Percentiles rank a stretch among this genome's conserved stretches.
phyloP scores from a whole-genome alignment of 2,888 invertebrate genomes.

The Mimachlamys varia region DNA sequence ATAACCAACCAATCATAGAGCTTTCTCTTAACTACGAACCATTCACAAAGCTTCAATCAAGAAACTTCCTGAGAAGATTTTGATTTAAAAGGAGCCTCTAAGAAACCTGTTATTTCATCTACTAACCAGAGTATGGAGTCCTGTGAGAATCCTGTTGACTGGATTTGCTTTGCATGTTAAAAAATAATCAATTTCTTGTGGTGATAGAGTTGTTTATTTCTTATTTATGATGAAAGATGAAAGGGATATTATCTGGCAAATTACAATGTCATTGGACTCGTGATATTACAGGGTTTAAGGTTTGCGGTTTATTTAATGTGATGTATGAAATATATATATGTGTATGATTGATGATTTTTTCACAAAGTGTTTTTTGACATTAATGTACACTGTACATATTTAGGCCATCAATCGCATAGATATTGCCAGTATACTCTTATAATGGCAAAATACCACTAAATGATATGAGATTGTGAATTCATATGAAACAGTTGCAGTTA shows the following conservation, averaged over 20 bases:
- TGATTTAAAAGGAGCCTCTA: background rate
- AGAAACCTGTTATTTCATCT: background rate
- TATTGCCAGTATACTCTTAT: too few relatives aligned
- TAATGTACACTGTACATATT: too few relatives aligned
- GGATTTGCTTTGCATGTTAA: background rate
- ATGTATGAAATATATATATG: too few relatives aligned
- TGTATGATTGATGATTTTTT: too few relatives aligned
- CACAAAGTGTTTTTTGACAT: too few relatives aligned
- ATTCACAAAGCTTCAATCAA: background rate
- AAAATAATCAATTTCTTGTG: conserved; percentile 3
- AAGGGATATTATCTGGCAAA: background rate
- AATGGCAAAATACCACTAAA: too few relatives aligned
- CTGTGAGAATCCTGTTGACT: background rate
- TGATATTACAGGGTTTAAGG: too few relatives aligned
- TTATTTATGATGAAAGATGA: conserved; percentile 14
- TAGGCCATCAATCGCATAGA: too few relatives aligned
- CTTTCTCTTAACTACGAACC: background rate
- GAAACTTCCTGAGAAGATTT: background rate
- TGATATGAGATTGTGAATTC: too few relatives aligned
- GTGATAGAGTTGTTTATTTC: background rate
- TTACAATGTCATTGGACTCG: background rate
- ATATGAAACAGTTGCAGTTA: too few relatives aligned
- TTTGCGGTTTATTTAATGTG: too few relatives aligned
- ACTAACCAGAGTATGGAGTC: background rate
- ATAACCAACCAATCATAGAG: background rate